Percentiles rank a stretch among this genome's conserved stretches.
Conservation (phyloP, 2,888 invertebrate genomes). For the Drosophila multiciliata region DNA sequence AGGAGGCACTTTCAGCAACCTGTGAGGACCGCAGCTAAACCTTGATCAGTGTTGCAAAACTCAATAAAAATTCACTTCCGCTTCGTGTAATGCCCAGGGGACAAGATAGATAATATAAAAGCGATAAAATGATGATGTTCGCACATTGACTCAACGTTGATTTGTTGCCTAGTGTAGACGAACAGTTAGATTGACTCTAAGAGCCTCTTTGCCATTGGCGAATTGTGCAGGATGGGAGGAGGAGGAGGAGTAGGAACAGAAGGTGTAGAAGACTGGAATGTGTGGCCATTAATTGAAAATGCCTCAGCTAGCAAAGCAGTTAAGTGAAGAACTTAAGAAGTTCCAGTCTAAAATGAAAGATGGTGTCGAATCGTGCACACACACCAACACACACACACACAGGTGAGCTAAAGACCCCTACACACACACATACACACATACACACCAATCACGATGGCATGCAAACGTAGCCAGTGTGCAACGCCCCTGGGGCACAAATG, state of each 20-base stretch:
- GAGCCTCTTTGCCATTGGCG: slow-evolving; percentile 66
- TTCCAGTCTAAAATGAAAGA: slow-evolving; percentile 67
- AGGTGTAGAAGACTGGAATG: slow-evolving; percentile 51
- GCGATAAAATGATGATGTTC: slow-evolving; percentile 4
- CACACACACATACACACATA: slow-evolving; percentile 35
- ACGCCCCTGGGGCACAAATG: slow-evolving; percentile 62
- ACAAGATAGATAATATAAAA: slow-evolving; percentile 1
- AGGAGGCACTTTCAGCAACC: not conserved
- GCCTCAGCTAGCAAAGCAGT: slow-evolving; percentile 50
- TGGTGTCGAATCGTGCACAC: slow-evolving; percentile 76
- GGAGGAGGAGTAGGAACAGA: not conserved
- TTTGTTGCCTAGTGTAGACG: slow-evolving; percentile 29
- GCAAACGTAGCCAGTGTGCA: slow-evolving; percentile 68
- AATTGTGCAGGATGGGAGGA: slow-evolving; percentile 42
- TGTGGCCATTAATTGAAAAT: slow-evolving; percentile 80
- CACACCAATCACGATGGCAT: slow-evolving; percentile 76
- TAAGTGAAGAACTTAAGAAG: slow-evolving; percentile 56
- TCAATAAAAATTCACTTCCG: not conserved
- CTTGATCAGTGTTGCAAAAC: slow-evolving; percentile 8
- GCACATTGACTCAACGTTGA: not conserved
- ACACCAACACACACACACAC: slow-evolving; percentile 23
- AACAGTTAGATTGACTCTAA: slow-evolving; percentile 41
- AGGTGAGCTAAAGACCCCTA: slow-evolving; percentile 25
- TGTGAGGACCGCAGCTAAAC: not conserved
- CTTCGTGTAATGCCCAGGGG: not conserved